Evolutionary conservation across 2,113 vertebrate species (phyloP), one percentile per base, ranked within the genome.

Genomic region (Aphyosemion australe): DNA sequence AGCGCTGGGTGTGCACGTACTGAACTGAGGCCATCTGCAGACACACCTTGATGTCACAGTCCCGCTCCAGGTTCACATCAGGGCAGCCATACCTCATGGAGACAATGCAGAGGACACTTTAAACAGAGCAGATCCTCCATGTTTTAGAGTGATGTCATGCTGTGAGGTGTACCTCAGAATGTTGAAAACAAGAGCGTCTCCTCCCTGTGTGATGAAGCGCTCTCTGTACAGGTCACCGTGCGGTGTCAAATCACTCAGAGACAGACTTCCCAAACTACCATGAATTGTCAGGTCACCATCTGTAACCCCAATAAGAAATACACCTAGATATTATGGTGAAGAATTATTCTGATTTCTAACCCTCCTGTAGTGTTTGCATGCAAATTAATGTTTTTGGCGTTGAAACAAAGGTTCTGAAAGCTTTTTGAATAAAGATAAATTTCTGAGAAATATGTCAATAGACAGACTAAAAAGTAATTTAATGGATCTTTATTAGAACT

Each of bases 1-100:
- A 99, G 50, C 97, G 97, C 88, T 99, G 97, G 0, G 97, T 99
- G 68, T 99, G 97, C 34, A 99, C 95, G 0, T 98, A 99, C 88
- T 96, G 97, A 8, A 98, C 97, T 0, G 97, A 99, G 0, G 97
- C 96, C 96, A 99, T 99, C 54, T 94, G 89, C 0, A 99, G 82
- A 20, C 83, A 94, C 53, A 99, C 91, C 0, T 93, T 93, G 0
- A 94, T n/a, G 54, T 99, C 97, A 12, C 91, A 97, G 1, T 97
- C 95, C 4, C 96, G 84, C 68, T 90, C 86, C 13, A 98, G 90
- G 64, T 76, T 46, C 0, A 91, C 92, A 26, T 99, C 97, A 0
- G 94, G 82, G 61, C 82, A 72, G 1, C 96, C 95, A 0, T 95
- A 98, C 11, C 97, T 99, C 31, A 49, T 54, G 1, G 7, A 4